Base-by-base conservation (phyloP, 2,888 invertebrate species). In the Diplazon laetatorius region DNA sequence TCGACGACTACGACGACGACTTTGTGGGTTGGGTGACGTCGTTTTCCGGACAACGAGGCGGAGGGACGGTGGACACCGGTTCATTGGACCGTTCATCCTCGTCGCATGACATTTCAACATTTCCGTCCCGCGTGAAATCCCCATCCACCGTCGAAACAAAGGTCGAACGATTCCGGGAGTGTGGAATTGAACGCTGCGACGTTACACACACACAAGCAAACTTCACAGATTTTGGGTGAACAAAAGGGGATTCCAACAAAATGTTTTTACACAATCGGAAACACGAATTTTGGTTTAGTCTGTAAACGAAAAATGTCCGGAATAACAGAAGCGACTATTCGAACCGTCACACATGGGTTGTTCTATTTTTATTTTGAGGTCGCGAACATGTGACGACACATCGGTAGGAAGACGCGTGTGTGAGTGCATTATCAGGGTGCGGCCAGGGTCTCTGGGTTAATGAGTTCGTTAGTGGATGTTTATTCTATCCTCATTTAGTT, bases 391-490 rank as follows among this genome's bases (percentile, higher is more conserved):
- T 16, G 62, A 44, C n/a, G n/a, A 16, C 25, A 14, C 62, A 62
- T 25, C 30, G 46, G 30, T 30, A n/a, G n/a, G 16, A 18, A 46
- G 62, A 25, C 14, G 12, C n/a, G 30, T 30, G 62, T 20, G 30
- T 20, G 30, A 9, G 30, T 62, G 30, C 44, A 44, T 16, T 30
- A 18, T 20, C 30, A 8, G 46, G 25, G 46, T 22, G 16, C 12
- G 20, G 4, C 50, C n/a, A 1, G 37, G 16, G 12, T 60, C 60
- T 66, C 52, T 76, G 52, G 52, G 66, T 76, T 71, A 76, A 76
- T 76, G 76, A 76, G 71, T 76, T 76, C 76, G 46, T 76, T 76
- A 76, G 71, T 50, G 59, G 46, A 55, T 71, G 52, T 71, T 76
- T 76, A 70, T 66, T 65, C 44, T 66, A 25, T 52, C 14, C 66